phyloP scores from a whole-genome alignment of 2,888 invertebrate species.

The Mesorhabditis sp. region DNA sequence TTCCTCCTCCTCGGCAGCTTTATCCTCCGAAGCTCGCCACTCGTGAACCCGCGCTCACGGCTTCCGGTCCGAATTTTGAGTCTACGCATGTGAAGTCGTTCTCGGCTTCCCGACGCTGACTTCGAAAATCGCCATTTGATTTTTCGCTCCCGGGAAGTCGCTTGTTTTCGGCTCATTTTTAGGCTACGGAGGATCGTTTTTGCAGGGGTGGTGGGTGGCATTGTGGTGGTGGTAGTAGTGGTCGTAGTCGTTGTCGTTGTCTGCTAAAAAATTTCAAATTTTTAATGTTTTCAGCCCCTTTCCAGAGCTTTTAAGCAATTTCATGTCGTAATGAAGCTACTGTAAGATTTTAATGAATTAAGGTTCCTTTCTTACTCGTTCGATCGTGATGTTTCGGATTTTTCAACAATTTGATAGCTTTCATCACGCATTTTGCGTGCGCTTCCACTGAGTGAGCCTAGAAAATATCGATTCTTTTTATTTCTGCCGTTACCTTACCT shows the following conservation, averaged over 20 bases:
- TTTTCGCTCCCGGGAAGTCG: background rate
- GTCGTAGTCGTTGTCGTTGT: conserved; percentile 3
- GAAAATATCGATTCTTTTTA: conserved; percentile 3
- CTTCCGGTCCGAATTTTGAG: background rate
- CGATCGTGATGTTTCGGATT: background rate
- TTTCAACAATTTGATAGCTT: background rate
- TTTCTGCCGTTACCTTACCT: background rate
- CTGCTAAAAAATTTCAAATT: background rate
- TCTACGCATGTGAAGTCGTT: background rate
- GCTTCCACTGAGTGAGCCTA: conserved; percentile 13
- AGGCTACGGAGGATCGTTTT: background rate
- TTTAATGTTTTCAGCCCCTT: background rate
- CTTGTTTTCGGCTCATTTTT: background rate
- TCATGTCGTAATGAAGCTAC: no score
- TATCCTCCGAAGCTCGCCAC: background rate
- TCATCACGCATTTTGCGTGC: conserved; percentile 28
- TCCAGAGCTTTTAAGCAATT: background rate
- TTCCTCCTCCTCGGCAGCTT: background rate
- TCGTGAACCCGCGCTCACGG: no score
- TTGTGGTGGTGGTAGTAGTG: background rate
- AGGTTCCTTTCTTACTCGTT: no score
- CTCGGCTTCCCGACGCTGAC: background rate
- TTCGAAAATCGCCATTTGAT: no score
- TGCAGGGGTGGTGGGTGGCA: background rate
- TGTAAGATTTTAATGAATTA: no score